phyloP scores from a whole-genome alignment of 1,140 invertebrate genomes.

The Cataglyphis hispanica region DNA sequence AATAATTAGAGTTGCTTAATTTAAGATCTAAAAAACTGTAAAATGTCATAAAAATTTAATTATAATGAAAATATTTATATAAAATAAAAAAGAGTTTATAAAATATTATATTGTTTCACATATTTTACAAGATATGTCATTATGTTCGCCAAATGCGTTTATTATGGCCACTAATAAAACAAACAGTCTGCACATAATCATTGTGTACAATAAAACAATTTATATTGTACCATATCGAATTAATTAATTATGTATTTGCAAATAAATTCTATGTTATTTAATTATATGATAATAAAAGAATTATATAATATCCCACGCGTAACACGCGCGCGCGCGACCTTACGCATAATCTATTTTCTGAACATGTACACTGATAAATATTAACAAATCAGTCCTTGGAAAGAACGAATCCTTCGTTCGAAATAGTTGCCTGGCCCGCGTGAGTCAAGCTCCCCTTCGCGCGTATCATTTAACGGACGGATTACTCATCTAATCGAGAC shows the following conservation, averaged over 20 bases:
- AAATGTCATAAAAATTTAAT: not conserved
- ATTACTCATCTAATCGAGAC: constrained; percentile 62
- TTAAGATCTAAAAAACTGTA: not conserved
- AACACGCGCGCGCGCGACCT: not conserved
- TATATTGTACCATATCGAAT: not conserved
- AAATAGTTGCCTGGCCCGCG: not conserved
- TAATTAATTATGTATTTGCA: not conserved
- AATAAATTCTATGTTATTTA: not conserved
- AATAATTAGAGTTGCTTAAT: not conserved
- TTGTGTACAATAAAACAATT: not conserved
- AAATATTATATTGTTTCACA: too few species aligned
- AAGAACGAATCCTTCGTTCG: constrained; percentile 56
- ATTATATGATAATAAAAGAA: not conserved
- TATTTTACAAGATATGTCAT: not conserved
- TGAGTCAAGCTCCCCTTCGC: constrained; percentile 59
- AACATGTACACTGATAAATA: not conserved
- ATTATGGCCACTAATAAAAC: not conserved
- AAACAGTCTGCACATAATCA: not conserved
- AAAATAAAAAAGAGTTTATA: too few species aligned
- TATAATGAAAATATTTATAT: not conserved
- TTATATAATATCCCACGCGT: not conserved
- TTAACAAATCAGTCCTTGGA: constrained; percentile 44
- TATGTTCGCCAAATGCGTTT: not conserved
- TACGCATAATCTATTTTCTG: not conserved
- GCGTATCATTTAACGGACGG: constrained; percentile 35